Base-by-base conservation (phyloP, 2,888 invertebrate genomes). In the Drosophila kanekoi region DNA sequence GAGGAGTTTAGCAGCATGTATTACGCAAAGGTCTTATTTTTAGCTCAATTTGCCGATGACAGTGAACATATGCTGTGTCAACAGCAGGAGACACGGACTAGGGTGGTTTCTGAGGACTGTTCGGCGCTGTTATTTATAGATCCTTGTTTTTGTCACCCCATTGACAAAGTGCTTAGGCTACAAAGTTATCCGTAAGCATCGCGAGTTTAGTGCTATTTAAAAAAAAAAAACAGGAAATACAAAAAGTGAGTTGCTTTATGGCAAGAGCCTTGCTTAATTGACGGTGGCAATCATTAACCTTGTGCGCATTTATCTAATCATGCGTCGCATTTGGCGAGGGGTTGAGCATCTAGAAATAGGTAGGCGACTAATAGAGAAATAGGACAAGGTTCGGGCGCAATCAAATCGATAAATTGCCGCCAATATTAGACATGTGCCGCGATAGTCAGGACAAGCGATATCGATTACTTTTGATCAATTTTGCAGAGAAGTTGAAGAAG, bases 221-320 rank as follows among this genome's bases (percentile, higher is more conserved):
- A 67, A 18, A 57, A 37, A 58, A 67, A 18, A 57, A 45, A 14
- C 44, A 20, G 20, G 16, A 16, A 38, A 14, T 5, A 8, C 38
- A 38, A 38, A 48, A 33, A 45, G 37, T 47, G 38, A 57, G 60
- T 32, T 43, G 33, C n/a, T 18, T 11, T 23, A 44, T 44, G 54
- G 48, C 33, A 23, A 32, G 10, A 56, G 72, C 60, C 66, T 43
- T 47, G 70, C 48, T 28, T 56, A 53, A 65, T 58, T 70, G 53
- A 75, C 57, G 60, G 57, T 47, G 65, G 8, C n/a, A 65, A 75
- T 40, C 57, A 51, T 60, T 71, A 61, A 74, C 73, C 76, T 74
- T 74, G 74, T 76, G 74, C 47, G 76, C 76, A 76, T 44, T 76
- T 71, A 62, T 33, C 76, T 61, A 74, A 75, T 45, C 71, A 74